A percentile compares a stretch with the other conserved stretches of the same genome.
phyloP scores from a whole-genome alignment of 2,113 vertebrate species.

The Dascyllus trimaculatus region DNA sequence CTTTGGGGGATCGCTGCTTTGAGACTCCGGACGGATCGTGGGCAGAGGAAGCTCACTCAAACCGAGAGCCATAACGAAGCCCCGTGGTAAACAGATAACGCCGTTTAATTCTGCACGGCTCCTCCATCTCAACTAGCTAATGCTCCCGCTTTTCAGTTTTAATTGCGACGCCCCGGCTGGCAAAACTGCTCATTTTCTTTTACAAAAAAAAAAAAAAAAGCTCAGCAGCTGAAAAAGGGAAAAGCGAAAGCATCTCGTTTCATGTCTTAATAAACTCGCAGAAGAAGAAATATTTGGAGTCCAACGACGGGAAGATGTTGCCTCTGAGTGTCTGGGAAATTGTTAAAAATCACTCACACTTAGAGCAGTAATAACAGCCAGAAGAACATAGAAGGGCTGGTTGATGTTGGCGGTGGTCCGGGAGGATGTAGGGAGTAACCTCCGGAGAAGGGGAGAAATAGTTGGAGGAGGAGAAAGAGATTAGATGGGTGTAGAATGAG shows the following conservation, averaged over 20 bases:
- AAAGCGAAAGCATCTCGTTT: slow-evolving; percentile 28
- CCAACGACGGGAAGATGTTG: slow-evolving; percentile 18
- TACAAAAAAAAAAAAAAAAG: neutral
- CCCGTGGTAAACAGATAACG: slow-evolving; percentile 48
- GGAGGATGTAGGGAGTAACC: no score
- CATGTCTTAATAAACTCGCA: slow-evolving; percentile 48
- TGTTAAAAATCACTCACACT: neutral
- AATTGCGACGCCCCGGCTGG: slow-evolving; percentile 13
- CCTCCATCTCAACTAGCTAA: slow-evolving; percentile 25
- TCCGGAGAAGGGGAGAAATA: no score
- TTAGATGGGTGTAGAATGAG: no score
- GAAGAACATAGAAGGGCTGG: no score
- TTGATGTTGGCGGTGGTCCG: no score
- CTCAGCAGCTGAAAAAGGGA: neutral
- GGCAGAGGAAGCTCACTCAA: slow-evolving; percentile 37
- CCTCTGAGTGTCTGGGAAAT: neutral
- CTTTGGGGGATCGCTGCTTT: slow-evolving; percentile 9
- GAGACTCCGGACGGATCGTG: slow-evolving; percentile 25
- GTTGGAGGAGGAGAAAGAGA: no score
- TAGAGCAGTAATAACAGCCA: neutral
- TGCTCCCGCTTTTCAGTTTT: slow-evolving; percentile 34
- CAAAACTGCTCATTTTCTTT: neutral
- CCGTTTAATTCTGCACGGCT: slow-evolving; percentile 24
- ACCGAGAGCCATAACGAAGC: slow-evolving; percentile 39
- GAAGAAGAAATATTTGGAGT: slow-evolving; percentile 34